A percentile compares a stretch with the other conserved stretches of the same genome.
Evolutionary conservation across 2,113 vertebrate species (phyloP).

Genomic region (Myodes glareolus): DNA sequence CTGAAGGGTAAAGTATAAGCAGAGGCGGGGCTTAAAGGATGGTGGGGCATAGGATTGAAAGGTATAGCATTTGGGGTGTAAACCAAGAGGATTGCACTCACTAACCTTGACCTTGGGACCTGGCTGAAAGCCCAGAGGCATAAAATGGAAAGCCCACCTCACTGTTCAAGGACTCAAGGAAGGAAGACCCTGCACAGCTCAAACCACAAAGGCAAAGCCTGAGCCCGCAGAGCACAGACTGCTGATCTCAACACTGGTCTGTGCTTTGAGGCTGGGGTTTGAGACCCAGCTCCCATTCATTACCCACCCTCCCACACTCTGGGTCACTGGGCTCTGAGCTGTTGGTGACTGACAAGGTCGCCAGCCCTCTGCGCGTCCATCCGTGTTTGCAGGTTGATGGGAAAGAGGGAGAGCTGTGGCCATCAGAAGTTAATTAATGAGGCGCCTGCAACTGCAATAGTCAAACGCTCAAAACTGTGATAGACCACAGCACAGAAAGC

Average conservation of each 20-base stretch:
- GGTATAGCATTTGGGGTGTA: too few relatives aligned
- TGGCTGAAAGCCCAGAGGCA: neutral
- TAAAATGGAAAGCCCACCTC: neutral
- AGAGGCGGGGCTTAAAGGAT: neutral
- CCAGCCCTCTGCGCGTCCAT: too few relatives aligned
- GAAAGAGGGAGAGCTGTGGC: too few relatives aligned
- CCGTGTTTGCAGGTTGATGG: too few relatives aligned
- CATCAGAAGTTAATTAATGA: neutral
- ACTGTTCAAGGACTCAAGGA: neutral
- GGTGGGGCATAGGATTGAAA: neutral
- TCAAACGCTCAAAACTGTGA: neutral
- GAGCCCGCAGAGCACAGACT: accelerated
- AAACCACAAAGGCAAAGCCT: neutral
- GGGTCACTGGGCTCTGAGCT: neutral
- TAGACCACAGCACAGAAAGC: neutral
- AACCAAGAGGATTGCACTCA: neutral
- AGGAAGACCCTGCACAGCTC: neutral
- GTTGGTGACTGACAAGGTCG: neutral
- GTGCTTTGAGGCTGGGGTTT: neutral
- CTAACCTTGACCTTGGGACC: too few relatives aligned
- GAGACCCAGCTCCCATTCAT: neutral
- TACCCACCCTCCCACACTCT: too few relatives aligned
- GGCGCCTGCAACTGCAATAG: neutral
- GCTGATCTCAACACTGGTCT: neutral
- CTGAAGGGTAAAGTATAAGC: neutral